These are phyloP conservation scores for Prinia subflava DNA, from an alignment of 2,113 vertebrate genomes.

Conservation along the genomic window DNA sequence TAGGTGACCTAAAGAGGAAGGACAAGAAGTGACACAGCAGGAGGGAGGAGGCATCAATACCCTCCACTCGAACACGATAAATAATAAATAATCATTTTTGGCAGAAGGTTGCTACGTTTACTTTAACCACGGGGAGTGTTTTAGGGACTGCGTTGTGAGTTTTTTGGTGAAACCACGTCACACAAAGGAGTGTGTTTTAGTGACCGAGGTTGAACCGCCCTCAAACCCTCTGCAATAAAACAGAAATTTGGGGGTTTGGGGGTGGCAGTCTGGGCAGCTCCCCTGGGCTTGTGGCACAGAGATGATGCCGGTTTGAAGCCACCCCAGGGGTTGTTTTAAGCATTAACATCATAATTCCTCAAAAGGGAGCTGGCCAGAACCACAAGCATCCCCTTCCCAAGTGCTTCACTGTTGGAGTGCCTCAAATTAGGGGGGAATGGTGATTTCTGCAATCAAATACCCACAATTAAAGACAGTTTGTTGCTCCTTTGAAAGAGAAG, in stretches of 20 bases:
- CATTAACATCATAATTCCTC: background rate
- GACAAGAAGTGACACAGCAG: slow-evolving; percentile 8
- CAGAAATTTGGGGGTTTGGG: background rate
- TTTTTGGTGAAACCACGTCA: background rate
- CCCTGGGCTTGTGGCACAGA: background rate
- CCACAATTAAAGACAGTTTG: background rate
- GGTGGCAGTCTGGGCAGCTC: background rate
- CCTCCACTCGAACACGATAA: background rate
- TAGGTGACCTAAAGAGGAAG: background rate
- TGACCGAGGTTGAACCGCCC: background rate
- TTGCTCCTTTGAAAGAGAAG: slow-evolving; percentile 41
- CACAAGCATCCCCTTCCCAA: background rate
- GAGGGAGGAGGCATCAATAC: background rate
- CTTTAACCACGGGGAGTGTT: background rate
- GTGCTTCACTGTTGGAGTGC: background rate
- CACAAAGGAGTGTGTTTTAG: background rate
- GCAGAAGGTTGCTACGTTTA: background rate
- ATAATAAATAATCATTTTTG: slow-evolving; percentile 35
- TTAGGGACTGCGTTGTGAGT: background rate
- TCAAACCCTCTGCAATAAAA: background rate
- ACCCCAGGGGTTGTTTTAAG: background rate
- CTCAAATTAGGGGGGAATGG: background rate
- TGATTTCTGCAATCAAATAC: background rate
- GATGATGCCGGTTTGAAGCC: background rate
- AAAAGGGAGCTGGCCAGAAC: background rate